Base-by-base conservation (phyloP, 2,113 vertebrate genomes). In the Takifugu bimaculatus region DNA sequence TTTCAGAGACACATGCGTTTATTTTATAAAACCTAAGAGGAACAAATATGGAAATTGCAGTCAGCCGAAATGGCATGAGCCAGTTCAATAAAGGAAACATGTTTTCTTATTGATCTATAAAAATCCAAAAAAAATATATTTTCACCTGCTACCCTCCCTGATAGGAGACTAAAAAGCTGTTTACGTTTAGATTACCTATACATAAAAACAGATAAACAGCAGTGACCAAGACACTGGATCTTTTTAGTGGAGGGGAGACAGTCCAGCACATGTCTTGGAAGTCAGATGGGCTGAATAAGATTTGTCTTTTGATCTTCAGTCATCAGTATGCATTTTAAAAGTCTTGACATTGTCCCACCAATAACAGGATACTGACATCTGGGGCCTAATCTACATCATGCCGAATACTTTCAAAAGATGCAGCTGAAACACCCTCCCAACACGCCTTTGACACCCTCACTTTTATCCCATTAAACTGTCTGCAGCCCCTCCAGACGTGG, bases 291-390 rank as follows among this genome's bases (percentile, higher is more conserved):
- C 85, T 86, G 67, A 80, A 81, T 20, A 81, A 63, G 65, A 63
- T 73, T 77, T 67, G 65, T 84, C 74, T 83, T 43, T 83, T 70
- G 73, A 54, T 67, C 54, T 50, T 76, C 78, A 65, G 75, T 70
- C 69, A 82, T 57, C 54, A 68, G 67, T 63, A 65, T 14, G 56
- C 61, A 77, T 79, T 73, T 78, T 50, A 52, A 75, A 79, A 78
- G 78, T 80, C 78, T 72, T 76, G 78, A 84, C 82, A 68, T 66
- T 75, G 77, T 84, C 76, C 72, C 72, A 81, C 84, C 81, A 81
- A 76, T 80, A 77, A 65, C 62, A 68, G 71, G 78, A 72, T 83
- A 65, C 66, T 57, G 70, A 67, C 75, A 67, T 80, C 74, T 76
- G 1, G 7, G 54, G 63, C 43, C 54, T 53, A 10, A 32, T 70